These are phyloP conservation scores for Penelope pileata DNA, from an alignment of 2,113 vertebrate genomes.

Conservation along the genomic window DNA sequence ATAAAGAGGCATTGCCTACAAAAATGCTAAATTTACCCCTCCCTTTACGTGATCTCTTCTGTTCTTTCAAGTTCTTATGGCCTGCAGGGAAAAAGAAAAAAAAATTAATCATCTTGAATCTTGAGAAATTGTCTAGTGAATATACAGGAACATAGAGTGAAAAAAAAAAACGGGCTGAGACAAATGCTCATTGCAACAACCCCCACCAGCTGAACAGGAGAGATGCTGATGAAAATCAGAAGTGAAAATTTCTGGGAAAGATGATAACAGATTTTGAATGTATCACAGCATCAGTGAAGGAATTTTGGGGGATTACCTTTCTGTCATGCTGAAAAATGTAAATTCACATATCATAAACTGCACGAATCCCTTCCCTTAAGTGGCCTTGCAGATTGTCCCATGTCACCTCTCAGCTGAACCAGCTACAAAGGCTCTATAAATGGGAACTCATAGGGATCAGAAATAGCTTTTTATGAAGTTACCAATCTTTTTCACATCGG, in stretches of 20 bases:
- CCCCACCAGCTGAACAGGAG: background rate
- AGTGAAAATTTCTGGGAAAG: background rate
- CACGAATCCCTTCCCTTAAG: background rate
- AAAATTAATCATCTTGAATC: background rate
- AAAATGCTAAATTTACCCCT: background rate
- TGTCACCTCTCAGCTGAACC: background rate
- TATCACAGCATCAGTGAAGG: background rate
- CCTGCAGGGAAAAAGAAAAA: background rate
- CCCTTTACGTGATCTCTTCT: background rate
- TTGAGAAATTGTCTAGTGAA: background rate
- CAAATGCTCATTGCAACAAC: background rate
- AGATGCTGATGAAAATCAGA: background rate
- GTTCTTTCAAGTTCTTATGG: background rate
- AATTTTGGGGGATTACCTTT: background rate
- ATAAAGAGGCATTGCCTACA: background rate
- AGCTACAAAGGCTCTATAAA: background rate
- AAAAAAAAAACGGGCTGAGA: background rate
- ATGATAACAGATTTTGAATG: background rate
- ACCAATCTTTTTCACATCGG: background rate
- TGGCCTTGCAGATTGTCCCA: background rate
- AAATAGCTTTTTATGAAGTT: background rate
- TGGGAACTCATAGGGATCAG: background rate
- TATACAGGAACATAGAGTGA: background rate
- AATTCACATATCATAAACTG: background rate
- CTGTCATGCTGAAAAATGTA: background rate